A percentile compares a stretch with the other conserved stretches of the same genome.
Conservation (phyloP, 2,888 invertebrate species). For the Copidosoma aretas region DNA sequence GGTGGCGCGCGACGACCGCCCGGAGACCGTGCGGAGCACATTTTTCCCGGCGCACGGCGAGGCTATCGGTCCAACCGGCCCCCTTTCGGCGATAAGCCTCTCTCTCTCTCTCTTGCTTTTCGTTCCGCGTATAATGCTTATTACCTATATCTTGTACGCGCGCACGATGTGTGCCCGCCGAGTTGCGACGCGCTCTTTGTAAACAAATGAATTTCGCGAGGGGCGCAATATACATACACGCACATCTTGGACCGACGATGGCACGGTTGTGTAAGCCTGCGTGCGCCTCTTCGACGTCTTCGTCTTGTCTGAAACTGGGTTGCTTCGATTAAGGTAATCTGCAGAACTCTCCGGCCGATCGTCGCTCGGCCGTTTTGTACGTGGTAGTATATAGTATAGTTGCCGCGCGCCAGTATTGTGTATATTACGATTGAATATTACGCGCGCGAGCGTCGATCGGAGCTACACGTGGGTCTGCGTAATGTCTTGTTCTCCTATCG, state of each 20-base stretch:
- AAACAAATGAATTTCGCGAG: not conserved
- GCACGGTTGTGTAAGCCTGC: not conserved
- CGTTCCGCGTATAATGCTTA: too few relatives aligned
- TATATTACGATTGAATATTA: too few relatives aligned
- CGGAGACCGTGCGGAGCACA: too few relatives aligned
- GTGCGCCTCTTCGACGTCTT: not conserved
- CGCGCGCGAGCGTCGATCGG: too few relatives aligned
- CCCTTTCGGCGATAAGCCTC: not conserved
- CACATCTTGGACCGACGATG: not conserved
- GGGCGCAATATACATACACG: too few relatives aligned
- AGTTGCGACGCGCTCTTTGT: not conserved
- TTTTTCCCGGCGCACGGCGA: too few relatives aligned
- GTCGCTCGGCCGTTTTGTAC: not conserved
- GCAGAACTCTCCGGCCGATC: too few relatives aligned
- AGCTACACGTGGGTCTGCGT: too few relatives aligned
- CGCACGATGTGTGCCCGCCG: not conserved
- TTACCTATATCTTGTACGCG: not conserved
- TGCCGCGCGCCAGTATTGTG: too few relatives aligned
- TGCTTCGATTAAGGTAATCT: not conserved
- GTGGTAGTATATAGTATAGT: too few relatives aligned
- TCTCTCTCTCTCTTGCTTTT: not conserved
- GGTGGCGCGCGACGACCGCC: constrained; percentile 7
- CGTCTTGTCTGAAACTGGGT: constrained; percentile 1
- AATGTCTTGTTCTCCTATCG: too few relatives aligned
- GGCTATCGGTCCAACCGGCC: too few relatives aligned